A percentile compares a stretch with the other conserved stretches of the same genome.
Conservation (phyloP, 2,888 invertebrate genomes). For the Sturmia bella region DNA sequence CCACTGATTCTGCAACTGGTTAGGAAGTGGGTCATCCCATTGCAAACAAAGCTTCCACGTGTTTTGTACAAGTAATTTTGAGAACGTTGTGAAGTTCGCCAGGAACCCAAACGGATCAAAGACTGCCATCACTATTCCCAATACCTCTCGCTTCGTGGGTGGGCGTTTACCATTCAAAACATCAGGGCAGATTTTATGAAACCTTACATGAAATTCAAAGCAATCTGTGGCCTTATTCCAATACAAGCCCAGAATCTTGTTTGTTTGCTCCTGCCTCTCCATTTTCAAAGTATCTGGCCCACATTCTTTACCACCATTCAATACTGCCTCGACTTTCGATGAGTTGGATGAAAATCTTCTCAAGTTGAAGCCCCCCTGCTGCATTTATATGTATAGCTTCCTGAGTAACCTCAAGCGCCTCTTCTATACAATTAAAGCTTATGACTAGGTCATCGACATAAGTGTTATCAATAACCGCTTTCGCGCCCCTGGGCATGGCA, state of each 20-base stretch:
- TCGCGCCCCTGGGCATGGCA: conserved; percentile 57
- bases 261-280: conserved; percentile 10
- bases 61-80: conserved; percentile 27
- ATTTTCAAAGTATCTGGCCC: conserved; percentile 60
- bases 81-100: conserved; percentile 51
- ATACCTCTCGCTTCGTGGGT: conserved; percentile 70
- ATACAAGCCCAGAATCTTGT: conserved; percentile 66
- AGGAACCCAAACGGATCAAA: conserved; percentile 73
- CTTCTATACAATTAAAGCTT: conserved; percentile 73
- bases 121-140: conserved; percentile 72
- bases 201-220: conserved; percentile 66
- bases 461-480: conserved; percentile 61
- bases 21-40: conserved; percentile 52
- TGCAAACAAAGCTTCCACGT: conserved; percentile 24
- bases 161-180: conserved; percentile 50
- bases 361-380: conserved; percentile 21
- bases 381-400: conserved; percentile 52
- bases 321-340: not conserved
- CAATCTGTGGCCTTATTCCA: conserved; percentile 64
- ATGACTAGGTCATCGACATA: conserved; percentile 64
- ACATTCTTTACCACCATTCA: conserved; percentile 4
- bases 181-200: conserved; percentile 41
- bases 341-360: conserved; percentile 44
- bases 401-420: conserved; percentile 70
- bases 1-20: conserved; percentile 39